phyloP scores from a whole-genome alignment of 1,140 invertebrate genomes.

The Zaprionus gabonicus region DNA sequence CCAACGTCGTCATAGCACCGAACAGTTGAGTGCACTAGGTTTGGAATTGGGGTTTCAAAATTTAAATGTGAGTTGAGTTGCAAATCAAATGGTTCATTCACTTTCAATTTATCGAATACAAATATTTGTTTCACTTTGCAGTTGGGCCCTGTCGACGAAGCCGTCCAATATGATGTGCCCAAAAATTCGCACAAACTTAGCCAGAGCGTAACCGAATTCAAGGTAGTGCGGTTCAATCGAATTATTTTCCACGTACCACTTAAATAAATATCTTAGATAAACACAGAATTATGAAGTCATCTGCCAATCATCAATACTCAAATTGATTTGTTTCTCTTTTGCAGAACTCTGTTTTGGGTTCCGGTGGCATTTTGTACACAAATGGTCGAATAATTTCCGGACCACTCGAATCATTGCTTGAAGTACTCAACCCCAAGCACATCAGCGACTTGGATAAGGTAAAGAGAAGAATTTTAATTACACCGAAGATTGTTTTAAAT shows the following conservation, averaged over 20 bases:
- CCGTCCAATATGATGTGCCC: conserved; percentile 78
- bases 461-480: conserved; percentile 5
- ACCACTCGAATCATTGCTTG: conserved; percentile 76
- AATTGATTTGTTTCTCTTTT: conserved; percentile 18
- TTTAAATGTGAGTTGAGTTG: conserved; percentile 63
- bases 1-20: conserved; percentile 68
- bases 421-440: conserved; percentile 75
- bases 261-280: not conserved
- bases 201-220: conserved; percentile 78
- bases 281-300: not conserved
- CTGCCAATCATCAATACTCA: conserved; percentile 11
- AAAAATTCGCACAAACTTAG: conserved; percentile 71
- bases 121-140: conserved; percentile 38
- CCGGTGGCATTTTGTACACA: conserved; percentile 82
- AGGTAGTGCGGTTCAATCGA: conserved; percentile 29
- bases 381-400: conserved; percentile 83
- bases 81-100: not conserved
- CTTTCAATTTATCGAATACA: not conserved
- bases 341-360: conserved; percentile 80
- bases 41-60: conserved; percentile 55
- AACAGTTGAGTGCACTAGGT: conserved; percentile 74
- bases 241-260: not conserved
- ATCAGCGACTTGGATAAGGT: conserved; percentile 83
- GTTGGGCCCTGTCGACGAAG: conserved; percentile 17
- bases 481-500: not conserved